A percentile compares a stretch with the other conserved stretches of the same genome.
Evolutionary conservation across 2,888 invertebrate species (phyloP).

Genomic region (Mimachlamys varia): DNA sequence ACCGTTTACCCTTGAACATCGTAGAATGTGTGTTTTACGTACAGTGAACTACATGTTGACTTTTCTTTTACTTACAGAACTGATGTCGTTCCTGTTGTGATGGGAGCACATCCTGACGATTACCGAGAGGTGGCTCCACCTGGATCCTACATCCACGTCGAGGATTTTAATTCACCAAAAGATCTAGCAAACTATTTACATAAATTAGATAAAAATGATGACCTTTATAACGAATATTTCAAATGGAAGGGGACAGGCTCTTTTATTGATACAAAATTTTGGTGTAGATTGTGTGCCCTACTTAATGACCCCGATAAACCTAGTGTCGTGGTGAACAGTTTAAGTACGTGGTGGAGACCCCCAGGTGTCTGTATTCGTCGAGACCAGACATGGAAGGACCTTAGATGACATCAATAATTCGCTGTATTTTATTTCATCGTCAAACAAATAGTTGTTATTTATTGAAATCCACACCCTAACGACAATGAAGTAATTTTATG

Average conservation of each 20-base stretch:
- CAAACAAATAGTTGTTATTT: background rate
- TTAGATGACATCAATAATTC: background rate
- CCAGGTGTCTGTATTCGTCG: constrained; percentile 46
- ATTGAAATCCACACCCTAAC: background rate
- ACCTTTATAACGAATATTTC: constrained; percentile 95
- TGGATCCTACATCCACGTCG: constrained; percentile 96
- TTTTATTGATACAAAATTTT: constrained; percentile 68
- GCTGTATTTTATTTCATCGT: background rate
- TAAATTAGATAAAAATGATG: constrained; percentile 92
- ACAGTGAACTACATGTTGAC: background rate
- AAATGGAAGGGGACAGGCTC: constrained; percentile 88
- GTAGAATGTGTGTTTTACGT: background rate
- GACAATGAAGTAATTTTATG: no score
- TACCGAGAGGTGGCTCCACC: constrained; percentile 94
- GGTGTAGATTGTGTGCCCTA: constrained; percentile 68
- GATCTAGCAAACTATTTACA: constrained; percentile 93
- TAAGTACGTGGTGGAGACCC: constrained; percentile 94
- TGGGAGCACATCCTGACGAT: constrained; percentile 96
- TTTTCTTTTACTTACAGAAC: constrained; percentile 82
- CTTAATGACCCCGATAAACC: constrained; percentile 64
- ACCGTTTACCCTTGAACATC: no score
- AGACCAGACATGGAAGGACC: constrained; percentile 45
- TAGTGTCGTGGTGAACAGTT: constrained; percentile 85
- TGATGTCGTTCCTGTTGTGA: constrained; percentile 95
- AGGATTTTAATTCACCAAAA: constrained; percentile 93